Evolutionary conservation across 2,888 invertebrate genomes (phyloP).

Genomic region (Tipula confusa): DNA sequence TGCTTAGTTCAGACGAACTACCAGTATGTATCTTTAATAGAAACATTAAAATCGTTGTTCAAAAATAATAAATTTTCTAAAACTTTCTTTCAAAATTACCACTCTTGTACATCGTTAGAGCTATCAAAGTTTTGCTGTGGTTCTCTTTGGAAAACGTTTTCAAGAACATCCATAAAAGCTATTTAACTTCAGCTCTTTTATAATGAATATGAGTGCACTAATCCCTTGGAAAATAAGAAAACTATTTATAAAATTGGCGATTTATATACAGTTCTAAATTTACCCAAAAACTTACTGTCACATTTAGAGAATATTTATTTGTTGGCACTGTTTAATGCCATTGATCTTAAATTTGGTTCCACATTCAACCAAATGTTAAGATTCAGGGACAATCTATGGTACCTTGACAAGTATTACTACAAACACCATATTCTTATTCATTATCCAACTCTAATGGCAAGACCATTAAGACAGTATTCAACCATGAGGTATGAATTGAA

Average conservation of each 20-base stretch:
- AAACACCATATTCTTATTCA: no score
- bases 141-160: not conserved
- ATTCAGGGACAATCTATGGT: no score
- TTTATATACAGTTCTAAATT: not conserved
- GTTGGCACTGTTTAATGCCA: not conserved
- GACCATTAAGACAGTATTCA: no score
- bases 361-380: no score
- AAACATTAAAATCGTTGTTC: not conserved
- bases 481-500: no score
- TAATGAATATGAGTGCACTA: not conserved
- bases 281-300: not conserved
- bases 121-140: not conserved
- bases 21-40: not conserved
- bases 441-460: no score
- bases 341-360: no score
- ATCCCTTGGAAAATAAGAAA: not conserved
- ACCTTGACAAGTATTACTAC: no score
- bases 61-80: not conserved
- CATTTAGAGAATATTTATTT: not conserved
- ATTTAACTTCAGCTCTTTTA: not conserved
- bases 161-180: not conserved
- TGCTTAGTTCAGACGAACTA: not conserved
- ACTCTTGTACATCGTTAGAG: not conserved
- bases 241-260: not conserved
- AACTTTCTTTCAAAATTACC: not conserved